A percentile compares a stretch with the other conserved stretches of the same genome.
Conservation (phyloP, 2,888 invertebrate species). For the Pseudococcus viburni region DNA sequence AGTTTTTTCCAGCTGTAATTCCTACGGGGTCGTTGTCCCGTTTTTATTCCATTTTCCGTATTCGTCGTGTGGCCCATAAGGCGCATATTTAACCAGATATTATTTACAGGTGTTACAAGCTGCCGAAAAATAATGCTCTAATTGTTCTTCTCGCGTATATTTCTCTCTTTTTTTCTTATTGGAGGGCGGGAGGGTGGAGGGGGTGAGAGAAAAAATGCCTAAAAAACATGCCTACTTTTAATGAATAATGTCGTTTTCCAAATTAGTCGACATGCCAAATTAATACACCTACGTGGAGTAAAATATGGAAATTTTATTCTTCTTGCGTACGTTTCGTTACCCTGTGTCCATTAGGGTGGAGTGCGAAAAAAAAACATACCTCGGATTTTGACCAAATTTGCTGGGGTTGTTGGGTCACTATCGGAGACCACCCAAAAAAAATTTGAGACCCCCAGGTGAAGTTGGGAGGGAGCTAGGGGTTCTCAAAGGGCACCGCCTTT, state of each 20-base stretch:
- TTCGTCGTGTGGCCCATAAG: background rate
- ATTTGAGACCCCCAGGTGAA: too few relatives aligned
- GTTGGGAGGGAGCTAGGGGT: background rate
- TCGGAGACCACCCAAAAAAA: too few relatives aligned
- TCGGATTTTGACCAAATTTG: too few relatives aligned
- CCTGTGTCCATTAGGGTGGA: too few relatives aligned
- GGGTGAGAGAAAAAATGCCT: background rate
- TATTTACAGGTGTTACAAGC: slow-evolving; percentile 32
- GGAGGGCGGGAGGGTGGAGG: background rate
- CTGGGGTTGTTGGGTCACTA: too few relatives aligned
- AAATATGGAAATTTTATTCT: slow-evolving; percentile 27
- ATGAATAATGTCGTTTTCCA: background rate
- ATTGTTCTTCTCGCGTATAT: background rate
- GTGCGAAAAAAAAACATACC: too few relatives aligned
- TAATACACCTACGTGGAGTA: background rate
- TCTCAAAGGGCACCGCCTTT: too few relatives aligned
- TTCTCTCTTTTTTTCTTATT: background rate
- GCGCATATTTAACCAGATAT: slow-evolving; percentile 22
- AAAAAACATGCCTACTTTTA: background rate
- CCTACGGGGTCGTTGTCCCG: background rate
- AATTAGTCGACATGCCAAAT: background rate
- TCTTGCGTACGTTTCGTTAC: background rate
- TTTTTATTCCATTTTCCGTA: background rate
- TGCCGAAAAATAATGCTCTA: background rate
- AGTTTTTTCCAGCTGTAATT: slow-evolving; percentile 17